Base-by-base conservation (phyloP, 2,113 vertebrate species). In the Mormoops blainvillei region DNA sequence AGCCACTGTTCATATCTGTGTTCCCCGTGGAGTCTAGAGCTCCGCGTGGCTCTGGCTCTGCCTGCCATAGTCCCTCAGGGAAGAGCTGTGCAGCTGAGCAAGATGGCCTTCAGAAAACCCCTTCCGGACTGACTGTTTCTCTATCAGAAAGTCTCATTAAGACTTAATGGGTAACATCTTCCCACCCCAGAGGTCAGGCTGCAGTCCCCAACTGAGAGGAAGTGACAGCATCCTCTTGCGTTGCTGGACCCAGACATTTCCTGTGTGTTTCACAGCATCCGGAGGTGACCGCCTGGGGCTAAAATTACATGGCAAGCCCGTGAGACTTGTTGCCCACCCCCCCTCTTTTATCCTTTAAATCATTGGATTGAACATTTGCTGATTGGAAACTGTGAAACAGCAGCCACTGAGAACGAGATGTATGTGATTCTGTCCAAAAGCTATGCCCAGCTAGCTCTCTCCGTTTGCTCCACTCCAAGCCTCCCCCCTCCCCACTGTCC, bases 91-190 rank as follows among this genome's bases (percentile, higher is more conserved):
- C 63, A 80, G 78, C 73, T 15, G 50, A 89, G 76, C 0, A 1
- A 94, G 93, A 97, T 58, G 91, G 85, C 85, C 89, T 95, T 82
- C 67, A 77, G 88, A 92, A 95, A 96, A 92, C 58, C 33, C 94
- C 92, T 94, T 95, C 85, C 2, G 31, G 92, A 86, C 71, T 83
- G 81, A 43, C 95, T 95, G 91, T 96, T 95, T 96, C 93, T 91
- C 76, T 84, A 89, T 95, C 94, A 96, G 81, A 92, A 97, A 97
- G 97, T 92, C 95, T 96, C 97, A 97, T 92, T 94, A 94, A 86
- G 81, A 68, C 85, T 85, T 97, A 85, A 96, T 92, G 15, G 1
- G 38, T 24, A 80, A 24, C 82, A 82, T 92, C 92, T 48, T 74
- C 58, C 61, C 11, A 14, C 92, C 68, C 88, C 28, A 0, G 76